Percentiles rank a stretch among this genome's conserved stretches.
Evolutionary conservation across 2,888 invertebrate genomes (phyloP).

Genomic region (Calephelis perditalis): DNA sequence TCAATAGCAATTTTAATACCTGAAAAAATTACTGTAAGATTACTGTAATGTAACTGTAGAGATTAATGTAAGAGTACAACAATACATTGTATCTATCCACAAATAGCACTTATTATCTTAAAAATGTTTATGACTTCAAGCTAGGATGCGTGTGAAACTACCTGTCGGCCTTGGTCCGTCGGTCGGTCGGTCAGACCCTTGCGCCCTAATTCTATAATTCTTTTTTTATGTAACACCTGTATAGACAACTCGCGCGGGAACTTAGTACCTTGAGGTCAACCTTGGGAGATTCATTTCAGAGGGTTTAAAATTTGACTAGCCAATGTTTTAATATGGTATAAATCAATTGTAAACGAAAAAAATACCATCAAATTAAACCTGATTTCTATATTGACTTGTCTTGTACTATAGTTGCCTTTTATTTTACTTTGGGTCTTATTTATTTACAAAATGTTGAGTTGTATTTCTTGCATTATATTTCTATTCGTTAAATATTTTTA

Average conservation of each 20-base stretch:
- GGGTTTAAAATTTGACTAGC: conserved; percentile 15
- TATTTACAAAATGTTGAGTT: no score
- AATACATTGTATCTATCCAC: background rate
- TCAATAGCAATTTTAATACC: no score
- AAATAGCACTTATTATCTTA: background rate
- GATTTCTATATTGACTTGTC: no score
- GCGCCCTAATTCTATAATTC: conserved; percentile 48
- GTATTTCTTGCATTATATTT: no score
- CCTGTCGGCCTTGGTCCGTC: conserved; percentile 48
- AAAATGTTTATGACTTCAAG: conserved; percentile 42
- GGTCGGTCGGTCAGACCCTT: conserved; percentile 46
- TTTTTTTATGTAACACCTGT: conserved; percentile 55
- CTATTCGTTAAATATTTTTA: no score
- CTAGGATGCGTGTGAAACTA: conserved; percentile 37
- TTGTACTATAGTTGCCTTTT: no score
- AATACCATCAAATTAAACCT: no score
- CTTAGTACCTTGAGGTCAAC: conserved; percentile 32
- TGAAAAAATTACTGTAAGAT: no score
- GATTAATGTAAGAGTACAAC: background rate
- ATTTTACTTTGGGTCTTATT: no score
- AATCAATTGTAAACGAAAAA: background rate
- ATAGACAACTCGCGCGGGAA: conserved; percentile 66
- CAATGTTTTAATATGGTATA: background rate
- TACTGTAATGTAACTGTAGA: no score
- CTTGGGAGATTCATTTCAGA: conserved; percentile 22